phyloP scores from a whole-genome alignment of 2,888 invertebrate genomes.

The Lycia hirtaria region DNA sequence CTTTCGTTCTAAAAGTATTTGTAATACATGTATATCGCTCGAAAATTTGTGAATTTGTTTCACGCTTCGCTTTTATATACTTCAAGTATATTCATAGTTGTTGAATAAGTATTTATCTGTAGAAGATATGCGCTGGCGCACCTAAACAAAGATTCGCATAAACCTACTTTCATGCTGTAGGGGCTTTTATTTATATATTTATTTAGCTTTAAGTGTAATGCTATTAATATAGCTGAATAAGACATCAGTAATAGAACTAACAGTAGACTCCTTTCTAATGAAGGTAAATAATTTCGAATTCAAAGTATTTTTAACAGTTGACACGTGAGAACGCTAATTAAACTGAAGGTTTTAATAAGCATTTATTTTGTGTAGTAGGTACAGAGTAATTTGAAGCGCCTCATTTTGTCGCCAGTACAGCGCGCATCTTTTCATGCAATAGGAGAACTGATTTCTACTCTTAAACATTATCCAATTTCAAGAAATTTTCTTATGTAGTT shows the following conservation, averaged over 20 bases:
- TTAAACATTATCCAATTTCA: too few species aligned
- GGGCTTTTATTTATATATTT: constrained; percentile 13
- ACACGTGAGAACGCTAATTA: neutral
- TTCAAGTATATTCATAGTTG: constrained; percentile 1
- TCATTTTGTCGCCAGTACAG: too few species aligned
- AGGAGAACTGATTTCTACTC: too few species aligned
- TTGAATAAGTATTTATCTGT: neutral
- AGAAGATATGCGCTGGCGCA: constrained; percentile 23
- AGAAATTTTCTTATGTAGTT: too few species aligned
- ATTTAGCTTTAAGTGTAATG: constrained; percentile 11
- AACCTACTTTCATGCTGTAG: neutral
- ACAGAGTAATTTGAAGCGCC: too few species aligned
- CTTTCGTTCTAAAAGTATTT: neutral
- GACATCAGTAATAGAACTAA: neutral
- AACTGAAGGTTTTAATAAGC: constrained; percentile 10
- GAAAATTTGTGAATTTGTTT: constrained; percentile 14
- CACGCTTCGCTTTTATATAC: constrained; percentile 9
- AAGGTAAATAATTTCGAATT: neutral
- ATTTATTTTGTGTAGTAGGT: constrained; percentile 17
- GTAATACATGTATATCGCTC: constrained; percentile 2
- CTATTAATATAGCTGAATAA: neutral
- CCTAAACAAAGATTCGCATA: constrained; percentile 7
- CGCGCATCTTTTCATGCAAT: too few species aligned
- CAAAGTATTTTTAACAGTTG: neutral
- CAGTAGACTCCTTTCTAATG: neutral